Evolutionary conservation across 2,113 vertebrate species (phyloP).

Genomic region (Cyprinus carpio): DNA sequence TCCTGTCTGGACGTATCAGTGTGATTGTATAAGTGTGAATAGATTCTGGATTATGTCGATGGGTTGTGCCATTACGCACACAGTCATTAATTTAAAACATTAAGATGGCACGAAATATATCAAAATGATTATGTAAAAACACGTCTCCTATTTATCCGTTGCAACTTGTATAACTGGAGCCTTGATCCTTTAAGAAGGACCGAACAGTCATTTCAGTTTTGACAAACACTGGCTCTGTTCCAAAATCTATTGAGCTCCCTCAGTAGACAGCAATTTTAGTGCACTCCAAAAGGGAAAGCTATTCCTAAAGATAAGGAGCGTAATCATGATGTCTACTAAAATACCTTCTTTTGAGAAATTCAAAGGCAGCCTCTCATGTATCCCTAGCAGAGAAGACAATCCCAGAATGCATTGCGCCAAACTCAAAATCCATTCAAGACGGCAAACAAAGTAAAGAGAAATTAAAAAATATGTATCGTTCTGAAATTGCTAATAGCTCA

Average conservation of each 20-base stretch:
- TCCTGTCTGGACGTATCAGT: background rate
- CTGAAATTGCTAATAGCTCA: background rate
- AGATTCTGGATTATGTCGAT: constrained; percentile 8
- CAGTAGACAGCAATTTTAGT: background rate
- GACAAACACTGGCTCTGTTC: background rate
- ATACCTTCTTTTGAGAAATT: background rate
- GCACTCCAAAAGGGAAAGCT: background rate
- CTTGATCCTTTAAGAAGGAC: background rate
- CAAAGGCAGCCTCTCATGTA: background rate
- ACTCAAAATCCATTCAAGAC: background rate
- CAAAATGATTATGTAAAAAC: background rate
- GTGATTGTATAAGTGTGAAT: constrained; percentile 3
- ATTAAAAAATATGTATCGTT: background rate
- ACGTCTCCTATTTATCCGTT: background rate
- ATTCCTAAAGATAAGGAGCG: background rate
- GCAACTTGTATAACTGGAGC: background rate
- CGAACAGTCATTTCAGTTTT: background rate
- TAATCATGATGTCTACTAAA: background rate
- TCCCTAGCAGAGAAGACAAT: background rate
- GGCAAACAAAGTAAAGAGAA: background rate
- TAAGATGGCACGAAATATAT: background rate
- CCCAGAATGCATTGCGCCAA: background rate
- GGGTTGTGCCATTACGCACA: background rate
- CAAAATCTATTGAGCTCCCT: background rate
- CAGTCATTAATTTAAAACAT: background rate